Evolutionary conservation across 37 sponge, comb jelly and placozoan species (phyloP), one percentile per base, ranked within the genome.

Genomic region (Spongia lamella): DNA sequence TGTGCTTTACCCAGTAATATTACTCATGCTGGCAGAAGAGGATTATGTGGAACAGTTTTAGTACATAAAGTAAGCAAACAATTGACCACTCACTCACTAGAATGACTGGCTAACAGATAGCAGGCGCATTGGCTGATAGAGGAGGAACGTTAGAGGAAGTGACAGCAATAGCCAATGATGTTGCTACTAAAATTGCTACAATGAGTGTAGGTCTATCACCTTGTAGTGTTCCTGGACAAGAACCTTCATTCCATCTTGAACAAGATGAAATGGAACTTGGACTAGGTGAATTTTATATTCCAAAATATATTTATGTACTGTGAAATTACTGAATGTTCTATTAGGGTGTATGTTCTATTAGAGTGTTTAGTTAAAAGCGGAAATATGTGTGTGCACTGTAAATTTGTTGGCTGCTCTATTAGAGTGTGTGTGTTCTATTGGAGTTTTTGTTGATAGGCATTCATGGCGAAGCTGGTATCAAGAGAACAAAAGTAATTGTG

Each of bases 381-480:
- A n/a, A n/a, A n/a, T n/a, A n/a, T n/a, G n/a, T n/a, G n/a, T n/a
- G n/a, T n/a, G 63, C 34, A 34, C 19, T 35, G n/a, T 11, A 49
- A n/a, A 2, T 22, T 24, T 60, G 0, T 5, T 60, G 7, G 37
- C 3, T 55, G 13, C 14, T 3, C 31, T 35, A 27, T 63, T 16
- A 34, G 64, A 34, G 35, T 27, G 35, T 63, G 2, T 58, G 21
- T 63, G 33, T 30, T 38, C 47, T 43, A 9, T 13, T 5, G 9
- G 5, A 43, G 9, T 43, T n/a, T 73, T 39, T 13, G 9, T 56
- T 5, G n/a, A 21, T 50, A 85, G 96, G 97, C 27, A 97, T 97
- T 38, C 97, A 97, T 56, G 94, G 97, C n/a, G 97, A 97, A 66
- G 89, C 97, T 73, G 97, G 94, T 5, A 83, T 79, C 3, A 57